Conservation (phyloP, 2,888 invertebrate genomes). For the Microctonus hyperodae region DNA sequence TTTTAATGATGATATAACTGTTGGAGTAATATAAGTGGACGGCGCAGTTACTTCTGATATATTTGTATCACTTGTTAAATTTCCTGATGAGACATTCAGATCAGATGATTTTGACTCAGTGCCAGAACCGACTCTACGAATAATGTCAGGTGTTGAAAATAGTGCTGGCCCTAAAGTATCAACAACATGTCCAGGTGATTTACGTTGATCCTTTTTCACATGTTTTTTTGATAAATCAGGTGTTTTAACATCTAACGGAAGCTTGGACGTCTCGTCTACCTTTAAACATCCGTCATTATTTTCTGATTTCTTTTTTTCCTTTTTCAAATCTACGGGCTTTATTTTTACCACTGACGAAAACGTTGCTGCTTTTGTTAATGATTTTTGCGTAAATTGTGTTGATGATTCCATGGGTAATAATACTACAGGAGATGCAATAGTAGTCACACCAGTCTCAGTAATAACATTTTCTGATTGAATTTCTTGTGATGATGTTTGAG, state of each 20-base stretch:
- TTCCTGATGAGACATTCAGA: slow-evolving; percentile 47
- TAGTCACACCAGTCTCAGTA: neutral
- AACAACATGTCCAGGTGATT: slow-evolving; percentile 69
- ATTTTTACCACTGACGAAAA: slow-evolving; percentile 53
- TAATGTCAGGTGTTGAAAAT: slow-evolving; percentile 82
- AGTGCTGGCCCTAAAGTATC: slow-evolving; percentile 69
- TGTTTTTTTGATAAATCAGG: slow-evolving; percentile 49
- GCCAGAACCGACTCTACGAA: slow-evolving; percentile 71
- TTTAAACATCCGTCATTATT: slow-evolving; percentile 37
- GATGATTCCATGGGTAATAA: slow-evolving; percentile 19
- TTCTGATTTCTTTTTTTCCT: slow-evolving; percentile 54
- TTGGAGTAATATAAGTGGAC: neutral
- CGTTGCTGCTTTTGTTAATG: neutral
- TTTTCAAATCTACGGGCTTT: slow-evolving; percentile 52
- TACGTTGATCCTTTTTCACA: slow-evolving; percentile 64
- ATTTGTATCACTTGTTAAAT: neutral
- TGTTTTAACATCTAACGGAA: slow-evolving; percentile 43
- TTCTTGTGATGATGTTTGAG: slow-evolving; percentile 24
- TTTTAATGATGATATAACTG: neutral
- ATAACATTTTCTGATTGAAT: neutral
- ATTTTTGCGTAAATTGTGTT: slow-evolving; percentile 26
- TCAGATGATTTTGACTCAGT: slow-evolving; percentile 61
- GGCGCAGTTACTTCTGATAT: neutral
- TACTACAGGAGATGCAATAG: slow-evolving; percentile 11
- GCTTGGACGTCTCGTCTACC: slow-evolving; percentile 39